Conservation (phyloP, 1,140 invertebrate genomes). For the Brachionus angularis region DNA sequence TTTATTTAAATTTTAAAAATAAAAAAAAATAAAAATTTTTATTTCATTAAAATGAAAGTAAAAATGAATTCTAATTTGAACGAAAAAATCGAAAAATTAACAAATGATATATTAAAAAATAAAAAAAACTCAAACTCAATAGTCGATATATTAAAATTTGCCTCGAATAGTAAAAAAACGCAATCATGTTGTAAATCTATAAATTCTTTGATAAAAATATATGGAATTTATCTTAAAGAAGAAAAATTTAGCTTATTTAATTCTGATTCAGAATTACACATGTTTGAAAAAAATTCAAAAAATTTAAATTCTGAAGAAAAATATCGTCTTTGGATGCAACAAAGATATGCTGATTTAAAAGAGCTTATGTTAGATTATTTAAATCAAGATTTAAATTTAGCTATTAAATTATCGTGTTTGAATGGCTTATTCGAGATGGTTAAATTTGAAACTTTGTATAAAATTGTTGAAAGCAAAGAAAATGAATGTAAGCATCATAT, state of each 20-base stretch:
- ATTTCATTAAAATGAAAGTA: too few species aligned
- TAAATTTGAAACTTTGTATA: conserved; percentile 7
- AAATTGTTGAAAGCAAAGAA: conserved; percentile 10
- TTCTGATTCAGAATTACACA: neutral
- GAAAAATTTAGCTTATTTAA: neutral
- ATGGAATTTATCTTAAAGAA: neutral
- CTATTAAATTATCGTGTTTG: too few species aligned
- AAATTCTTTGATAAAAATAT: neutral
- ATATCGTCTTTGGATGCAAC: conserved; percentile 22
- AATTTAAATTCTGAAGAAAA: conserved; percentile 24
- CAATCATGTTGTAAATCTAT: conserved; percentile 2
- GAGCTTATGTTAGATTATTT: conserved; percentile 6
- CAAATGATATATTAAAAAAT: neutral
- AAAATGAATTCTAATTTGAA: neutral
- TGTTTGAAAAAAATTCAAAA: conserved; percentile 3
- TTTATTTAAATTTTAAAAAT: neutral
- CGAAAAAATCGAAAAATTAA: conserved; percentile 2
- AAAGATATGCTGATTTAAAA: neutral
- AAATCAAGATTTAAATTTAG: neutral
- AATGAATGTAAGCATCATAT: conserved; percentile 21
- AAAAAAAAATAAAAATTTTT: neutral
- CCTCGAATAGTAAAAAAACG: neutral
- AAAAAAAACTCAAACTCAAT: conserved; percentile 30
- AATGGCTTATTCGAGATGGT: conserved; percentile 15
- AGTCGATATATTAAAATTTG: conserved; percentile 21